Conservation (phyloP, 1,140 invertebrate species). For the Marisa cornuarietis region DNA sequence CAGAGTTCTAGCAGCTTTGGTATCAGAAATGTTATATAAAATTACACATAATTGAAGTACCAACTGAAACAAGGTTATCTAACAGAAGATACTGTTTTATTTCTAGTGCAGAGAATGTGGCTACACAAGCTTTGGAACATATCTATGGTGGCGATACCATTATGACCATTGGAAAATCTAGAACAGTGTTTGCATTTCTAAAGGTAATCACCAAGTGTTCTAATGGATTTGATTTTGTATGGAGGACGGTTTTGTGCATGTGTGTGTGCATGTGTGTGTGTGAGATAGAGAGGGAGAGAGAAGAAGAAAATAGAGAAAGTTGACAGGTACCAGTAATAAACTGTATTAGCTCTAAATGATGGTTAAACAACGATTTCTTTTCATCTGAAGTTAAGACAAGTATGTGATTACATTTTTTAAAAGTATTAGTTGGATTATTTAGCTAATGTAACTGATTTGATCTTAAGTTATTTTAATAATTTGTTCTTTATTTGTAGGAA, state of each 20-base stretch:
- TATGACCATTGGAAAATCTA: conserved; percentile 85
- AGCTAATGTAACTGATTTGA: neutral
- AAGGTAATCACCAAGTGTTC: conserved; percentile 59
- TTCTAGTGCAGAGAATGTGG: conserved; percentile 81
- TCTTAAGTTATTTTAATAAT: neutral
- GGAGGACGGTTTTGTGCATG: neutral
- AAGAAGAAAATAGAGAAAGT: no score
- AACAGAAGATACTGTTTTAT: neutral
- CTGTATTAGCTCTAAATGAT: no score
- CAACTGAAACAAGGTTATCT: neutral
- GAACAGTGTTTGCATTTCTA: conserved; percentile 85
- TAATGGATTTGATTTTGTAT: neutral
- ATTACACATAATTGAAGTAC: no score
- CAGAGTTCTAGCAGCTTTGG: no score
- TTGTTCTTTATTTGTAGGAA: neutral
- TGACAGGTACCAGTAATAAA: no score
- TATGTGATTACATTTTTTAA: neutral
- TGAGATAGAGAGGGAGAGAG: neutral
- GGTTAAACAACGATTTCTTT: no score
- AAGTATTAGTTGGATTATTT: neutral
- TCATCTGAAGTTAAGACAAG: no score
- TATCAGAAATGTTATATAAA: no score
- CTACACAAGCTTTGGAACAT: conserved; percentile 84
- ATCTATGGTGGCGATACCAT: conserved; percentile 92
- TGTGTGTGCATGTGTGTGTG: neutral